Evolutionary conservation across 30 jellyfish, hydroid and myxozoan species (phyloP), one percentile per base, ranked within the genome.

Genomic region (Chironex yamaguchii): DNA sequence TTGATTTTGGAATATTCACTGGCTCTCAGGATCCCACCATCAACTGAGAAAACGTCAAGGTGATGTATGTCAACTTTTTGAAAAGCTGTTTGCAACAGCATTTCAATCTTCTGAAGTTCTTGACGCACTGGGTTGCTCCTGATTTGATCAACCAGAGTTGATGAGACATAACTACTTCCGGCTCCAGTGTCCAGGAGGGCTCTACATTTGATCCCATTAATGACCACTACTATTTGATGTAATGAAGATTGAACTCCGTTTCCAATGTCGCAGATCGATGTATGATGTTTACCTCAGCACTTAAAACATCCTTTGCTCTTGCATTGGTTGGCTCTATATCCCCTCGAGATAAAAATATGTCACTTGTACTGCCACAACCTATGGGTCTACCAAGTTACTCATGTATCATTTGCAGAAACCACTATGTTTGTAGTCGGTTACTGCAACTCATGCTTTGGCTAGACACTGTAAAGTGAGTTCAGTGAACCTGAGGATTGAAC

Each of bases 211-310:
- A 42, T 42, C 9, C 58, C 17, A 42, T 42, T 9, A 6, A 42
- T 17, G 9, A 17, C 9, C 9, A 42, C 58, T 6, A 17, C 58
- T 6, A 42, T 17, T 52, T 24, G n/a, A n/a, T n/a, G n/a, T n/a
- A n/a, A n/a, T n/a, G n/a, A n/a, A n/a, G n/a, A n/a, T n/a, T n/a
- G n/a, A n/a, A 17, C 34, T 73, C 67, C 74, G 49, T 34, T 35
- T 29, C 32, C 58, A 42, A 48, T 80, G 78, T 79, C 90, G 52
- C 97, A 81, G 29, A 89, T 76, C 29, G 97, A 89, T 25, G 97
- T 80, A 69, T 51, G 97, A 50, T 90, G 97, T 51, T 68, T 82
- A 69, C 68, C 36, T 27, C 72, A 80, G 52, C 96, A 90, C 24
- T 85, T 29, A 36, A 33, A 54, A 35, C 97, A 90, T 13, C 73